Conservation (phyloP, 2,113 vertebrate genomes). For the Ictalurus furcatus region DNA sequence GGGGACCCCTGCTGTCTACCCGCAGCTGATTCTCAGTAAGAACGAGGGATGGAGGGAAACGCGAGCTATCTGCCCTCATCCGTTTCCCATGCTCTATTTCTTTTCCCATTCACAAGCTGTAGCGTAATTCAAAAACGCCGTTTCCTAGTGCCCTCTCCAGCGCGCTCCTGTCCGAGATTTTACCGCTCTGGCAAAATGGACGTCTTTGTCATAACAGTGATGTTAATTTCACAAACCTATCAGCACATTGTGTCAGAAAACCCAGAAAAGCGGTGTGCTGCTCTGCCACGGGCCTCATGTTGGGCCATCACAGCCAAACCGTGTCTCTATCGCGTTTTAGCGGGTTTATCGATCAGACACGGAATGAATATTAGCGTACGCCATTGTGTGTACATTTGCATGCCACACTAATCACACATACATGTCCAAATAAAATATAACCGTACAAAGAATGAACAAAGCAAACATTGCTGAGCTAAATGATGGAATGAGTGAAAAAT, state of each 20-base stretch:
- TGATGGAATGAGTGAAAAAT: constrained; percentile 2
- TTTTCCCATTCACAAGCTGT: neutral
- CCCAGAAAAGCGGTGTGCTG: neutral
- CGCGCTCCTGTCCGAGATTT: neutral
- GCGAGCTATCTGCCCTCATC: neutral
- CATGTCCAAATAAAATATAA: neutral
- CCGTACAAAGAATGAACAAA: neutral
- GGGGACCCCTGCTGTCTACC: constrained; percentile 6
- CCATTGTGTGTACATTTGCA: neutral
- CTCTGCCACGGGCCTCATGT: neutral
- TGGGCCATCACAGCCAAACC: neutral
- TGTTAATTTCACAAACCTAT: neutral
- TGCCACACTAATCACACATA: neutral
- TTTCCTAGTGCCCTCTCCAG: neutral
- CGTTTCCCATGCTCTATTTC: neutral
- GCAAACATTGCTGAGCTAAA: constrained; percentile 13
- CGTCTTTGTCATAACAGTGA: neutral
- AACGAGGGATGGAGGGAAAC: neutral
- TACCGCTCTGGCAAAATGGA: neutral
- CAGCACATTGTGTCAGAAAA: neutral
- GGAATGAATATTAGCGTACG: neutral
- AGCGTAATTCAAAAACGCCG: neutral
- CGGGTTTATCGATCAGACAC: neutral
- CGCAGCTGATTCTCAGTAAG: constrained; percentile 15
- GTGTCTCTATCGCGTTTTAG: neutral